Evolutionary conservation across 37 sponge, comb jelly and placozoan genomes (phyloP).

Genomic region (Ianthella basta): DNA sequence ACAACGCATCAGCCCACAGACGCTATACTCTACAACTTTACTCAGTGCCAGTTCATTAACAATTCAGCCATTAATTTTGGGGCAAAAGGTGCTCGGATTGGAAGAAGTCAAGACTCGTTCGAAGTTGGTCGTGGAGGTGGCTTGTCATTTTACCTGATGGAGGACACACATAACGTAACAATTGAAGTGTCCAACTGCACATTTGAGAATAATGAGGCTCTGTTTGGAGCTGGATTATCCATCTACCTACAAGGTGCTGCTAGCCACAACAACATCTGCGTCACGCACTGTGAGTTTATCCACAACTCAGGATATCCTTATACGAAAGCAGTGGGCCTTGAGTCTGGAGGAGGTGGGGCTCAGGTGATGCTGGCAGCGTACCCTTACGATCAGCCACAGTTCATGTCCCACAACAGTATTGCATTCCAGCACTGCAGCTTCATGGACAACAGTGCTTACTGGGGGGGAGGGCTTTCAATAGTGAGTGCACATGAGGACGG

Average conservation of each 20-base stretch:
- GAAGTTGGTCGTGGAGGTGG: constrained; percentile 9
- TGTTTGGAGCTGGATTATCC: constrained; percentile 5
- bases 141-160: not conserved
- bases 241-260: constrained; percentile 4
- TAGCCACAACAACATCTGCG: not conserved
- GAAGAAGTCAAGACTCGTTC: not conserved
- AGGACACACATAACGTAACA: not conserved
- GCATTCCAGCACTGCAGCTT: not conserved
- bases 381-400: not conserved
- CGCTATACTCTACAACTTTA: not conserved
- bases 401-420: constrained; percentile 3
- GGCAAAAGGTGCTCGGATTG: not conserved
- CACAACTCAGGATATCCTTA: not conserved
- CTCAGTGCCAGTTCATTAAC: not conserved
- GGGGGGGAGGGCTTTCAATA: constrained; percentile 23
- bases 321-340: not conserved
- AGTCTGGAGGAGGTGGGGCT: constrained; percentile 18
- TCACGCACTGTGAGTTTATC: not conserved
- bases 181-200: not conserved
- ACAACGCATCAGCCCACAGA: too few species aligned
- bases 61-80: not conserved
- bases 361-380: constrained; percentile 21
- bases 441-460: not conserved
- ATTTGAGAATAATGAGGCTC: constrained; percentile 16
- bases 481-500: not conserved